phyloP scores from a whole-genome alignment of 2,113 vertebrate genomes.

The Thunnus thynnus region DNA sequence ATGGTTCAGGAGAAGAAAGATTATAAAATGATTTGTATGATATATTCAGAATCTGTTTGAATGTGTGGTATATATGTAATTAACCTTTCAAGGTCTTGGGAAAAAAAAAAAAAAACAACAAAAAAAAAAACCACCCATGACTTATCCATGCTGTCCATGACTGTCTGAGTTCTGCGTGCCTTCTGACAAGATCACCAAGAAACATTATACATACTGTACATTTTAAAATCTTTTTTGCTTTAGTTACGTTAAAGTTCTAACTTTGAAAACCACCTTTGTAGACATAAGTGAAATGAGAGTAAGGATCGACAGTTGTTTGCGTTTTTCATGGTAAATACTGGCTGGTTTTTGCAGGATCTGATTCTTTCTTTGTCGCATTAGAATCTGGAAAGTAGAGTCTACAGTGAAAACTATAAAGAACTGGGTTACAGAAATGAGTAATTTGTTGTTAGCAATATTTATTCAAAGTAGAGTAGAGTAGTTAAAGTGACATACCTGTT shows the following conservation, averaged over 20 bases:
- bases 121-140: too few species aligned
- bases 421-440: conserved; percentile 5
- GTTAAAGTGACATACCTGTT: conserved; percentile 72
- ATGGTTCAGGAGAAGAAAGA: background rate
- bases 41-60: too few species aligned
- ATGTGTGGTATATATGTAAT: too few species aligned
- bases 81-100: too few species aligned
- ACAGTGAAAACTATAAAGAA: background rate
- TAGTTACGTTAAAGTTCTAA: background rate
- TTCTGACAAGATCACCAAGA: background rate
- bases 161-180: background rate
- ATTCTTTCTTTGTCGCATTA: background rate
- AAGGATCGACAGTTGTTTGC: background rate
- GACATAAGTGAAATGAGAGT: background rate
- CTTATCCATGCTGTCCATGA: too few species aligned
- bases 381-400: background rate
- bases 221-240: too few species aligned
- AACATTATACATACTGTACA: background rate
- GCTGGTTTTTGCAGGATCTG: background rate
- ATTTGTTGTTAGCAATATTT: conserved; percentile 67
- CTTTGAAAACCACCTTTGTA: background rate
- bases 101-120: too few species aligned
- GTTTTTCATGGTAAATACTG: background rate
- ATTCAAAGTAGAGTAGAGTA: conserved; percentile 66
- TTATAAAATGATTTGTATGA: background rate